phyloP scores from a whole-genome alignment of 2,888 invertebrate species.

The Rotaria socialis region DNA sequence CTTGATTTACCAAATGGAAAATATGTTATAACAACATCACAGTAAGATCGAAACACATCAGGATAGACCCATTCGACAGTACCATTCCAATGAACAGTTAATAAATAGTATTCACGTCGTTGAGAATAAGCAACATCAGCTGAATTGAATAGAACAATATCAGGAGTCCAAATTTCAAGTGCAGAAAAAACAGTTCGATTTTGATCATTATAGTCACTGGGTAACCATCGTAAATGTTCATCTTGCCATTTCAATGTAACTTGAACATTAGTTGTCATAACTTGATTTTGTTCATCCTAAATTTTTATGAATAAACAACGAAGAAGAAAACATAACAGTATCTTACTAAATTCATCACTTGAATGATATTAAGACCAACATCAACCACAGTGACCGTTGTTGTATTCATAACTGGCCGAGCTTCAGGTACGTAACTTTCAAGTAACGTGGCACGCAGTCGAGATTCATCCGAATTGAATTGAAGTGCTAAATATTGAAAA shows the following conservation, averaged over 20 bases:
- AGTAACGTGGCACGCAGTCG: slow-evolving; percentile 28
- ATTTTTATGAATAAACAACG: not conserved
- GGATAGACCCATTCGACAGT: slow-evolving; percentile 44
- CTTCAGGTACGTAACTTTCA: slow-evolving; percentile 36
- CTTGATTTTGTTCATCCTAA: slow-evolving; percentile 46
- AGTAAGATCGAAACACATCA: slow-evolving; percentile 43
- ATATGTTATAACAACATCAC: slow-evolving; percentile 41
- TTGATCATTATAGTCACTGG: slow-evolving; percentile 34
- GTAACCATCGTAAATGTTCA: slow-evolving; percentile 40
- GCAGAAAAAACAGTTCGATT: slow-evolving; percentile 39
- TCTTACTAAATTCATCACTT: slow-evolving; percentile 44
- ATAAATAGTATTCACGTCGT: slow-evolving; percentile 41
- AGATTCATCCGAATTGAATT: slow-evolving; percentile 34
- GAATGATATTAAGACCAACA: slow-evolving; percentile 37
- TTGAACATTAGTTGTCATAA: slow-evolving; percentile 42
- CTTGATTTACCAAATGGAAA: slow-evolving; percentile 43
- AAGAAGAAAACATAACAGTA: not conserved
- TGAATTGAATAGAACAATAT: not conserved
- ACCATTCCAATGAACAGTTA: slow-evolving; percentile 39
- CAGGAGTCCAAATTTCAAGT: slow-evolving; percentile 45
- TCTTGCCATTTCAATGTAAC: slow-evolving; percentile 43
- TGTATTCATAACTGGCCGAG: slow-evolving; percentile 40
- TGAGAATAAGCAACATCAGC: slow-evolving; percentile 43
- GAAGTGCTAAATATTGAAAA: not conserved
- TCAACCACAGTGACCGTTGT: slow-evolving; percentile 41